Base-by-base conservation (phyloP, 2,888 invertebrate species). In the Ochlodes sylvanus region DNA sequence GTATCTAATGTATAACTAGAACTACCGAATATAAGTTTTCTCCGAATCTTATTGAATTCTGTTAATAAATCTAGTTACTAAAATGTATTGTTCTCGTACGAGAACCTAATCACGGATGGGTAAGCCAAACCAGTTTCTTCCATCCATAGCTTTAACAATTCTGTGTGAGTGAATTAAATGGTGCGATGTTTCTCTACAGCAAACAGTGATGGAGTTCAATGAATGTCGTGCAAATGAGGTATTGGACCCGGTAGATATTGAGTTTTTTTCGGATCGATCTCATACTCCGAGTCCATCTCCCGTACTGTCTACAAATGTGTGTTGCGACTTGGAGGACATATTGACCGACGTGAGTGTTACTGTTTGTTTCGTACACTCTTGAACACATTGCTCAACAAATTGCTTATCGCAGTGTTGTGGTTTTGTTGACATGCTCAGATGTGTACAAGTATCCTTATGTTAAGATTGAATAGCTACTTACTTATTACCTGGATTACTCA, bases 141-240 rank as follows among this genome's bases (percentile, higher is more conserved):
- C 75, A 65, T 74, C 75, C 76, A 72, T 77, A 76, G 74, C 69
- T 55, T 71, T 71, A 75, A 76, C 71, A 77, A 79, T 64, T 68
- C 66, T 65, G 72, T 70, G 63, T 60, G 60, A 84, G 82, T 81
- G 74, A 77, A 79, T 78, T 81, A 77, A 75, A 79, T 79, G 72
- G 74, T 80, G 83, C 63, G 77, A 78, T 85, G 80, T 86, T 85
- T 87, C 77, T 78, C 84, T 81, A 84, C 88, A 93, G 93, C 88
- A 84, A 83, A 80, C 83, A 89, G 92, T 91, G 86, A 93, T 93
- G 93, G 93, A 92, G 91, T 89, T 90, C 86, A 88, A 86, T 90
- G 90, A 85, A 82, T 86, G 84, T 87, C 82, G 77, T 71, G 81
- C 82, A 85, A 88, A 87, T 84, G 89, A 87, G 87, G 86, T 88